A percentile compares a stretch with the other conserved stretches of the same genome.
phyloP scores from a whole-genome alignment of 2,113 vertebrate species.

The Microcebus jonahi region DNA sequence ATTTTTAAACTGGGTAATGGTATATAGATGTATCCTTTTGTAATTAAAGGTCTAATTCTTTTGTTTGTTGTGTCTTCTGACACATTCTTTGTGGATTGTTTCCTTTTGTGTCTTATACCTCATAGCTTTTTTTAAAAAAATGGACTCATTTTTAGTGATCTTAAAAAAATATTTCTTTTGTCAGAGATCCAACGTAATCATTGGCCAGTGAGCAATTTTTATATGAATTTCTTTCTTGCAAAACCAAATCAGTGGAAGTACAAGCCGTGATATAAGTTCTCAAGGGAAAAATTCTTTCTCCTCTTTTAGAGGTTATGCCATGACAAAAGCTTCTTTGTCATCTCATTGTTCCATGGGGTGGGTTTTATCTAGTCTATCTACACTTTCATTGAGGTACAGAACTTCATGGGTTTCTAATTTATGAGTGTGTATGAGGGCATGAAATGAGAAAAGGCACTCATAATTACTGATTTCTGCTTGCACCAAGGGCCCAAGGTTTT shows the following conservation, averaged over 20 bases:
- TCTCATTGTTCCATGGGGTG: neutral
- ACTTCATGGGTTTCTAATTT: neutral
- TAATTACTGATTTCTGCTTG: neutral
- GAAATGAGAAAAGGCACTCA: neutral
- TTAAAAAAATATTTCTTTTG: neutral
- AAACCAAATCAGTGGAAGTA: neutral
- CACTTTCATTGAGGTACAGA: neutral
- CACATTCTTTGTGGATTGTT: neutral
- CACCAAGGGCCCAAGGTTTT: neutral
- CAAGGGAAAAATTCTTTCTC: neutral
- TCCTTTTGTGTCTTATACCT: neutral
- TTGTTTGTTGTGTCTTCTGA: neutral
- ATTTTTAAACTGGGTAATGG: neutral
- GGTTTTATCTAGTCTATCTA: neutral
- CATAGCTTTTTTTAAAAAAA: neutral
- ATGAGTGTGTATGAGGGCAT: neutral
- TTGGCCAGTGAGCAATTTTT: neutral
- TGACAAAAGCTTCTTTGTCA: neutral
- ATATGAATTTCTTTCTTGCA: slow-evolving; percentile 16
- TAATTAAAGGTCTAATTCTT: neutral
- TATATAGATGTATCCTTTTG: neutral
- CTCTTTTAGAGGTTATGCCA: neutral
- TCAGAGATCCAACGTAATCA: neutral
- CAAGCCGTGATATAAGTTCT: neutral
- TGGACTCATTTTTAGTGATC: neutral